Percentiles rank a stretch among this genome's conserved stretches.
Conservation (phyloP, 2,797 vertebrate genomes). For the Gouania willdenowi region DNA sequence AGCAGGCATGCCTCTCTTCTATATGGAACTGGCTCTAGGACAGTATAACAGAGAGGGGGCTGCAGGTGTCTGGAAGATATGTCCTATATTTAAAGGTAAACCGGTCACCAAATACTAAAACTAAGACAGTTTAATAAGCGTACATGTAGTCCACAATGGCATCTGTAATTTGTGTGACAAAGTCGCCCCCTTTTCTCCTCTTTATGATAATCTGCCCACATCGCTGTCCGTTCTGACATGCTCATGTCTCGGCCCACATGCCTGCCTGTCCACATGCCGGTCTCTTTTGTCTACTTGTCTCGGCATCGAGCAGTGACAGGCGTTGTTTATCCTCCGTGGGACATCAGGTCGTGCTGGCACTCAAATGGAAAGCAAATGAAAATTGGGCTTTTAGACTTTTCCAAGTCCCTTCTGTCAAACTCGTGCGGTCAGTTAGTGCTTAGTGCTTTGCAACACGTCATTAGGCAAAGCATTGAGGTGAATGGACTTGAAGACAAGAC, state of each 20-base stretch:
- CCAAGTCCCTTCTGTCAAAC: constrained; percentile 26
- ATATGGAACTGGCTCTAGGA: constrained; percentile 90
- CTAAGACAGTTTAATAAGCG: too few relatives aligned
- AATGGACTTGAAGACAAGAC: too few relatives aligned
- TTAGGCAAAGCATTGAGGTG: constrained; percentile 39
- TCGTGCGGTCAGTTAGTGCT: constrained; percentile 20
- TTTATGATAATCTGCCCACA: constrained; percentile 8
- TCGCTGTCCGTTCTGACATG: constrained; percentile 23
- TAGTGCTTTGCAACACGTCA: constrained; percentile 47
- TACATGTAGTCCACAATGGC: background rate
- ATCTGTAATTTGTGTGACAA: background rate
- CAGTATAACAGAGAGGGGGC: constrained; percentile 90
- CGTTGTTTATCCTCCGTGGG: constrained; percentile 56
- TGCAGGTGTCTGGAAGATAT: constrained; percentile 91
- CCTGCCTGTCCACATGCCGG: constrained; percentile 45
- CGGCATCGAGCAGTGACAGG: constrained; percentile 34
- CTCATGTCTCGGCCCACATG: constrained; percentile 50
- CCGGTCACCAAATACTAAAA: background rate
- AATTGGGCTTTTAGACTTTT: constrained; percentile 77
- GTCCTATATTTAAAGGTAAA: constrained; percentile 88
- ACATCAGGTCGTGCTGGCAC: constrained; percentile 52
- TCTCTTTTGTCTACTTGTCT: constrained; percentile 57
- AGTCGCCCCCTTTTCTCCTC: background rate
- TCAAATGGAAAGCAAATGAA: constrained; percentile 71
- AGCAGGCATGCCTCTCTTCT: constrained; percentile 90